Evolutionary conservation across 1,140 invertebrate genomes (phyloP).

Genomic region (Protaetia brevitarsis): DNA sequence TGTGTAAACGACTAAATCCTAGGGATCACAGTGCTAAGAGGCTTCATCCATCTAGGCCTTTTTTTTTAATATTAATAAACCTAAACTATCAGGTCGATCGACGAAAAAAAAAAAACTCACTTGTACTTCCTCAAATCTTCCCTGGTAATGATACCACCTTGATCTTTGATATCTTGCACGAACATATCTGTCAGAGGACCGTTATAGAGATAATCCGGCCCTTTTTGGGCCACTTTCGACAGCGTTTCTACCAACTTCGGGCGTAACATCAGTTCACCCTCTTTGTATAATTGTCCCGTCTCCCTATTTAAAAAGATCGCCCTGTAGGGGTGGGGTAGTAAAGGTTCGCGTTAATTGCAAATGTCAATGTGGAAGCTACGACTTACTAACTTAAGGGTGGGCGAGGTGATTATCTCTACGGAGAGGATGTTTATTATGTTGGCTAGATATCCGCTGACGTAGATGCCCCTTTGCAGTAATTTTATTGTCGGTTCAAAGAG

Average conservation of each 20-base stretch:
- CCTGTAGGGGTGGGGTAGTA: conserved; percentile 42
- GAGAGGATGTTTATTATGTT: conserved; percentile 55
- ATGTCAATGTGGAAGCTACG: conserved; percentile 5
- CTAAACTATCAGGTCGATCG: too few species aligned
- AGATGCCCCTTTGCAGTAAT: conserved; percentile 64
- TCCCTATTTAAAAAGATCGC: conserved; percentile 63
- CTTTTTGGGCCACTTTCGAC: conserved; percentile 63
- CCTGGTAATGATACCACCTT: conserved; percentile 69
- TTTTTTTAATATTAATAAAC: too few species aligned
- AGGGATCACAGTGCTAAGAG: background rate
- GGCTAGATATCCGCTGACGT: conserved; percentile 68
- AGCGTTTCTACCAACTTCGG: conserved; percentile 71
- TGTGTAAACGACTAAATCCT: conserved; percentile 6
- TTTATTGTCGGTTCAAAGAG: conserved; percentile 75
- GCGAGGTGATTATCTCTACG: conserved; percentile 60
- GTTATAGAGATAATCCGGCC: conserved; percentile 73
- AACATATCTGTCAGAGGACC: conserved; percentile 67
- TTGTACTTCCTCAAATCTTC: conserved; percentile 72
- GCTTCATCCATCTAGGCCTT: conserved; percentile 20
- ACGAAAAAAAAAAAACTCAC: conserved; percentile 52
- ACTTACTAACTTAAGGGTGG: conserved; percentile 57
- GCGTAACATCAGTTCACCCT: conserved; percentile 66
- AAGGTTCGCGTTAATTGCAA: conserved; percentile 8
- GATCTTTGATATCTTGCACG: conserved; percentile 66
- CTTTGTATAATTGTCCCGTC: conserved; percentile 58